Conservation (phyloP, 1,140 invertebrate genomes). For the Drosophila dunni region DNA sequence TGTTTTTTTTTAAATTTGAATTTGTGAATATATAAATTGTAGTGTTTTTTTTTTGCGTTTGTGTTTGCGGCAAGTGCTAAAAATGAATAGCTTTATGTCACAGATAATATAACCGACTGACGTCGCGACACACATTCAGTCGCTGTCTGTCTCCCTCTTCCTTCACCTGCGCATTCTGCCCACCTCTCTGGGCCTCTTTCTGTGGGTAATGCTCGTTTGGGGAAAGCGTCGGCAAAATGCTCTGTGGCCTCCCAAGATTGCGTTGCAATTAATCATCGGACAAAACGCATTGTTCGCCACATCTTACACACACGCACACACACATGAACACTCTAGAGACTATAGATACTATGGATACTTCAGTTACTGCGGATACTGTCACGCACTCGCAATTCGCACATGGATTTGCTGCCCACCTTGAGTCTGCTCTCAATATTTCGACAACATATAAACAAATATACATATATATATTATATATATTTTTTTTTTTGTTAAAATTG, state of each 20-base stretch:
- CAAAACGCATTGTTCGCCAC: conserved; percentile 76
- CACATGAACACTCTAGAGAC: conserved; percentile 18
- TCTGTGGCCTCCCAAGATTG: conserved; percentile 77
- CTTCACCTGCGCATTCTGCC: not conserved
- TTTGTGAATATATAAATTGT: conserved; percentile 27
- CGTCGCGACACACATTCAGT: conserved; percentile 66
- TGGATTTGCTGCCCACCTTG: conserved; percentile 21
- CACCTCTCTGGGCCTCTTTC: not conserved
- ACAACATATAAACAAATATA: too few species aligned
- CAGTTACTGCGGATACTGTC: conserved; percentile 17
- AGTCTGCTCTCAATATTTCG: conserved; percentile 32
- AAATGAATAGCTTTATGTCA: conserved; percentile 78
- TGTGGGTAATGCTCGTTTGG: conserved; percentile 53
- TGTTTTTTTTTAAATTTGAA: conserved; percentile 49
- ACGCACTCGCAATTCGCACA: conserved; percentile 38
- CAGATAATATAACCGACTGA: conserved; percentile 61
- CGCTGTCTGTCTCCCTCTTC: not conserved
- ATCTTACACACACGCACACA: conserved; percentile 17
- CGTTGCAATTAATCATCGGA: conserved; percentile 80
- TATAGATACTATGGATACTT: conserved; percentile 3
- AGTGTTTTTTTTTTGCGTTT: conserved; percentile 11
- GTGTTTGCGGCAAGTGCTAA: conserved; percentile 60
- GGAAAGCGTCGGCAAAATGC: conserved; percentile 63
- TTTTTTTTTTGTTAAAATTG: conserved; percentile 27
- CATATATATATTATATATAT: conserved; percentile 52